Conservation (phyloP, 2,888 invertebrate genomes). For the Epiblema foenella region DNA sequence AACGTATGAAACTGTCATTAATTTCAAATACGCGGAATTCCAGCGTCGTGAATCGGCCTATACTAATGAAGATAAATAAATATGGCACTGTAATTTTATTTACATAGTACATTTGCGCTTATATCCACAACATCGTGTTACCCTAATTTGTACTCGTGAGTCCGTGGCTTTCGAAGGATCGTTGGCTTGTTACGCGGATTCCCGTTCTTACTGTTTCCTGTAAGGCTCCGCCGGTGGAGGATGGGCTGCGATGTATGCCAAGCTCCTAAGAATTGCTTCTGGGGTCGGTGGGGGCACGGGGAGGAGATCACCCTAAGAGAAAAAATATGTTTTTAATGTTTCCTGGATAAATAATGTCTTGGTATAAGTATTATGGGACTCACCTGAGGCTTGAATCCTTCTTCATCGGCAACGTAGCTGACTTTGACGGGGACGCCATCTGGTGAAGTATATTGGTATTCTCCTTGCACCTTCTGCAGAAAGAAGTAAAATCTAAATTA, state of each 20-base stretch:
- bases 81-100: constrained; percentile 39
- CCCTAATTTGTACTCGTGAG: constrained; percentile 32
- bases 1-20: no score
- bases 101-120: constrained; percentile 20
- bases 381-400: constrained; percentile 61
- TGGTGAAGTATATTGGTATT: constrained; percentile 39
- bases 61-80: background rate
- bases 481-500: background rate
- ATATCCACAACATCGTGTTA: constrained; percentile 19
- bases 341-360: no score
- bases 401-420: constrained; percentile 75
- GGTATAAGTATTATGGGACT: background rate
- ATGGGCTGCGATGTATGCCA: constrained; percentile 61
- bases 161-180: background rate
- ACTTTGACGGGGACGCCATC: constrained; percentile 69
- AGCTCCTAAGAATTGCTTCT: constrained; percentile 59
- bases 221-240: constrained; percentile 44
- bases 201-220: constrained; percentile 41
- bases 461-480: constrained; percentile 44
- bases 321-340: constrained; percentile 8
- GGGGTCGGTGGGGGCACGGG: constrained; percentile 65
- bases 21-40: no score
- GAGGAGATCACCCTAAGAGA: constrained; percentile 58
- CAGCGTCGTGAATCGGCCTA: no score
- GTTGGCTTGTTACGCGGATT: background rate